Evolutionary conservation across 2,797 vertebrate genomes (phyloP).

Genomic region (Tapirus indicus): DNA sequence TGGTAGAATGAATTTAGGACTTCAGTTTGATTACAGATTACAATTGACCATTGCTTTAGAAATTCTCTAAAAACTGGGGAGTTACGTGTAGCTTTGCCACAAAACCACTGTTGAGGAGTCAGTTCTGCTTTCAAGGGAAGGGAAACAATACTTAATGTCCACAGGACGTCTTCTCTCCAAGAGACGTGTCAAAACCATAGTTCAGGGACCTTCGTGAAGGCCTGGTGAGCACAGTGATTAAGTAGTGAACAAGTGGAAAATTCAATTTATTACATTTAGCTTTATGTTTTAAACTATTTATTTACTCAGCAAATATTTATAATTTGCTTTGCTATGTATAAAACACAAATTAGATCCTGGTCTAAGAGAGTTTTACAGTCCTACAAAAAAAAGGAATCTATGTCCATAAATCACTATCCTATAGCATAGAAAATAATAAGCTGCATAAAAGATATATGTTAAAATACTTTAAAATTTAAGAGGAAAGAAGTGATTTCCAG

Average conservation of each 20-base stretch:
- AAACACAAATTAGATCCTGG: not conserved
- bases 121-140: not conserved
- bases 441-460: not conserved
- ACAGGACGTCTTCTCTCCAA: not conserved
- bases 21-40: not conserved
- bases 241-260: not conserved
- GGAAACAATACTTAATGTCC: not conserved
- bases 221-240: not conserved
- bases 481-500: not conserved
- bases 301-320: constrained; percentile 3
- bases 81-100: not conserved
- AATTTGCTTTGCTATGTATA: not conserved
- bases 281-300: not conserved
- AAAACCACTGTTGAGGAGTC: not conserved
- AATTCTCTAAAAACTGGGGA: not conserved
- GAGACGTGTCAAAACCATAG: not conserved
- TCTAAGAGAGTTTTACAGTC: not conserved
- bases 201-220: not conserved
- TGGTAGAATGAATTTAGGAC: not conserved
- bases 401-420: not conserved
- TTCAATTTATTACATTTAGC: not conserved
- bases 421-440: not conserved
- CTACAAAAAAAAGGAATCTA: not conserved
- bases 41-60: not conserved
- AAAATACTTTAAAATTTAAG: not conserved